Evolutionary conservation across 2,113 vertebrate genomes (phyloP).

Genomic region (Ailuropoda melanoleuca): DNA sequence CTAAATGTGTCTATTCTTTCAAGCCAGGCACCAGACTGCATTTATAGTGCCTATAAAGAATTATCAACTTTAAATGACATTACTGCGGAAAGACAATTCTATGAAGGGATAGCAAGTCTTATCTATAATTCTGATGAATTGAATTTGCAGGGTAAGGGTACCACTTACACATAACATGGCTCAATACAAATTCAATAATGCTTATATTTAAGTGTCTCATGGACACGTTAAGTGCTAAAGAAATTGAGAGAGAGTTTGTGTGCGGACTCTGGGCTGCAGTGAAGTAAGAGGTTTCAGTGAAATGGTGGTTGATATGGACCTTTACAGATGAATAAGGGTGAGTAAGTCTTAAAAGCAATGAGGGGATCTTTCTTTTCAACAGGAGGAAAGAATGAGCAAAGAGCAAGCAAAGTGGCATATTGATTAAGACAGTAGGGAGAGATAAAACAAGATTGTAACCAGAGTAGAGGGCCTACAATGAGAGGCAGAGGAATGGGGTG

Average conservation of each 20-base stretch:
- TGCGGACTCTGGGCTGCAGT: background rate
- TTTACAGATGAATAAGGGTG: background rate
- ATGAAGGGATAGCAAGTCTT: background rate
- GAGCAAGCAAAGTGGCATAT: background rate
- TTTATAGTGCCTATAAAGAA: background rate
- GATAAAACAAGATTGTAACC: background rate
- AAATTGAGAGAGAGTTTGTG: background rate
- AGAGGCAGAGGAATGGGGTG: background rate
- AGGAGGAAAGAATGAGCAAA: background rate
- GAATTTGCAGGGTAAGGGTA: background rate
- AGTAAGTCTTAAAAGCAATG: background rate
- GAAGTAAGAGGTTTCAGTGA: background rate
- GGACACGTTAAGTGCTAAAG: background rate
- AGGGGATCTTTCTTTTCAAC: background rate
- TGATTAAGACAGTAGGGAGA: background rate
- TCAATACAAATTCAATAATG: constrained; percentile 21
- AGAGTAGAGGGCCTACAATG: background rate
- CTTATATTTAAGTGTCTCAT: background rate
- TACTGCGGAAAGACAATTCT: background rate
- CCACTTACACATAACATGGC: background rate
- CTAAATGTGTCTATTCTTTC: background rate
- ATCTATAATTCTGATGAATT: background rate
- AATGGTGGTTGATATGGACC: background rate
- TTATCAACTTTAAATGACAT: background rate
- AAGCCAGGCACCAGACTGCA: background rate